Evolutionary conservation across 2,797 vertebrate species (phyloP).

Genomic region (Momotus momota): DNA sequence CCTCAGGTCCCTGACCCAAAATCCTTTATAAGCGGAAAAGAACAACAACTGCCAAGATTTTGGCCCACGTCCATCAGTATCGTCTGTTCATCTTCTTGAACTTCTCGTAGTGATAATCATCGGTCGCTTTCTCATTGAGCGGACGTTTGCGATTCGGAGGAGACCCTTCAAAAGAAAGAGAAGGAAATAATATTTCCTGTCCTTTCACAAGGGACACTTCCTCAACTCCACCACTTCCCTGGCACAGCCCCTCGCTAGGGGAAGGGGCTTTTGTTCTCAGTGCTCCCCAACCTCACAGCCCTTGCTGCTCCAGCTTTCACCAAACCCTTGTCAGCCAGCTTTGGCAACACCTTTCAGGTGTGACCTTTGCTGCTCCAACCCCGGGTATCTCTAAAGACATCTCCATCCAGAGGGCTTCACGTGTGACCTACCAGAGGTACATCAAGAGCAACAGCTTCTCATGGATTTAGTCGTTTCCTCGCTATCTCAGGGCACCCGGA

Average conservation of each 20-base stretch:
- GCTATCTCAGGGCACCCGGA: not conserved
- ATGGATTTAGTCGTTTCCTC: not conserved
- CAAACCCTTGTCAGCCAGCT: not conserved
- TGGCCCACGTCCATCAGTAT: constrained; percentile 63
- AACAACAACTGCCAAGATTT: not conserved
- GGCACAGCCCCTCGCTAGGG: not conserved
- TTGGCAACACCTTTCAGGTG: not conserved
- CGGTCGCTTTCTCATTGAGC: constrained; percentile 95
- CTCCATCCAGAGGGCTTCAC: not conserved
- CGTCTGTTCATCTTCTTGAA: constrained; percentile 99
- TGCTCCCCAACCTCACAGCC: not conserved
- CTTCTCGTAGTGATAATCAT: constrained; percentile 98
- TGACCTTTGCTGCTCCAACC: not conserved
- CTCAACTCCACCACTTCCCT: not conserved
- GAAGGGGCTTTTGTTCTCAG: not conserved
- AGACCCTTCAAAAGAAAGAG: constrained; percentile 70
- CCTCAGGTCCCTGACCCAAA: not conserved
- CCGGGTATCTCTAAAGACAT: not conserved
- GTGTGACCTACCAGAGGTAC: not conserved
- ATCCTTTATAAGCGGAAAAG: not conserved
- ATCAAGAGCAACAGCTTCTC: not conserved
- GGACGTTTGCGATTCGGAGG: constrained; percentile 95
- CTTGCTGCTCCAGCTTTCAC: not conserved
- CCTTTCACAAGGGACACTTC: not conserved
- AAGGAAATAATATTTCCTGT: not conserved